A percentile compares a stretch with the other conserved stretches of the same genome.
Evolutionary conservation across 2,888 invertebrate species (phyloP).

Genomic region (Cyrtodaria siliqua): DNA sequence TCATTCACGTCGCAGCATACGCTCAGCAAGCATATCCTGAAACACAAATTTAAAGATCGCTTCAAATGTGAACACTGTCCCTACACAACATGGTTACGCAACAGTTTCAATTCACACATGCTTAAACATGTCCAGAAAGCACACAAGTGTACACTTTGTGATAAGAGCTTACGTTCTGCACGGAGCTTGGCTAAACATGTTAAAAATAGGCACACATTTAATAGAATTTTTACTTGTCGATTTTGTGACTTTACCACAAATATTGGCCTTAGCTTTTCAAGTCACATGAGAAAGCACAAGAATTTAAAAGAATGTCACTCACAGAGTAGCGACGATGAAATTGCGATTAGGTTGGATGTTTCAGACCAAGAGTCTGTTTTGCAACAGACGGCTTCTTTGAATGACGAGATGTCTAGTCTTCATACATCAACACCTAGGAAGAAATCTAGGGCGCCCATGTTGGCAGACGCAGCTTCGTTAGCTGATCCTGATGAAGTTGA

Average conservation of each 20-base stretch:
- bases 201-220: slow-evolving; percentile 40
- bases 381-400: not conserved
- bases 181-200: slow-evolving; percentile 37
- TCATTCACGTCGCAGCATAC: slow-evolving; percentile 30
- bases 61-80: slow-evolving; percentile 44
- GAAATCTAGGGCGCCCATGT: not conserved
- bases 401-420: slow-evolving; percentile 13
- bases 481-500: slow-evolving; percentile 25
- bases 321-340: too few species aligned
- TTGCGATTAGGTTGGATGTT: too few species aligned
- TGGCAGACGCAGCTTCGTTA: slow-evolving; percentile 4
- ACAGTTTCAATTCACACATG: slow-evolving; percentile 35
- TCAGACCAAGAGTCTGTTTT: too few species aligned
- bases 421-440: not conserved
- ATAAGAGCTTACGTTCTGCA: slow-evolving; percentile 33
- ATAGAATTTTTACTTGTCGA: slow-evolving; percentile 43
- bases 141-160: slow-evolving; percentile 36
- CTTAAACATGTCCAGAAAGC: slow-evolving; percentile 20
- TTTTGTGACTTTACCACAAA: slow-evolving; percentile 49
- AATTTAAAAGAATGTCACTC: slow-evolving; percentile 7
- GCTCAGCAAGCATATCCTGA: slow-evolving; percentile 24
- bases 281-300: slow-evolving; percentile 49
- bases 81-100: slow-evolving; percentile 25
- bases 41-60: slow-evolving; percentile 35
- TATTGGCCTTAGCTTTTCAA: slow-evolving; percentile 37